These are phyloP conservation scores for Centropus unirufus DNA, from an alignment of 2,113 vertebrate species.

Conservation along the genomic window DNA sequence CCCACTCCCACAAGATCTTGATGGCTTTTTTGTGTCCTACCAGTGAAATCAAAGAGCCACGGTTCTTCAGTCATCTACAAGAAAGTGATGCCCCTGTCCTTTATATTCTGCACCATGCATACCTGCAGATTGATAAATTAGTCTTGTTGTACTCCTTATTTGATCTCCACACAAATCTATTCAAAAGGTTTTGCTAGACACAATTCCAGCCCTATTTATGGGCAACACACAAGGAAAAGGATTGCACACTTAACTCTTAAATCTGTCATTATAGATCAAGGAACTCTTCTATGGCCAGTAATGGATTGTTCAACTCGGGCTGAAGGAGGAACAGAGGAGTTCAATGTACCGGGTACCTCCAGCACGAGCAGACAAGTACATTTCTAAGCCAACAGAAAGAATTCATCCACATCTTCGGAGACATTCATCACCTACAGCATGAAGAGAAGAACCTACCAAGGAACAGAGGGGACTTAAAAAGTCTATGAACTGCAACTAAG, in stretches of 20 bases:
- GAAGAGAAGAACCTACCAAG: not conserved
- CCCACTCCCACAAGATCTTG: not conserved
- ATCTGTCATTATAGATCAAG: not conserved
- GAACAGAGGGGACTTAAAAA: not conserved
- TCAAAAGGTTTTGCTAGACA: not conserved
- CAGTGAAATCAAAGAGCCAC: not conserved
- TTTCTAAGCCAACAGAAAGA: not conserved
- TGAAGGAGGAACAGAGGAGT: not conserved
- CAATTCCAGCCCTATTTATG: not conserved
- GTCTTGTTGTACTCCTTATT: not conserved
- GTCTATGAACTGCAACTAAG: not conserved
- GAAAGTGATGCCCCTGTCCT: not conserved
- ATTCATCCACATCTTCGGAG: not conserved
- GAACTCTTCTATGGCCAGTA: not conserved
- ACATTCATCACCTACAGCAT: not conserved
- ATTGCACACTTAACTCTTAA: not conserved
- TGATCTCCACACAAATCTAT: not conserved
- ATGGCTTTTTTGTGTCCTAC: not conserved
- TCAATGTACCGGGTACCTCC: not conserved
- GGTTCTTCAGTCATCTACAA: not conserved
- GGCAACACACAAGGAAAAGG: not conserved
- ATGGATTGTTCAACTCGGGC: not conserved
- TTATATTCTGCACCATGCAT: not conserved
- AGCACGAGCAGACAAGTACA: not conserved
- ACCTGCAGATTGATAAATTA: not conserved